phyloP scores from a whole-genome alignment of 2,113 vertebrate genomes.

The Mastomys natalensis region DNA sequence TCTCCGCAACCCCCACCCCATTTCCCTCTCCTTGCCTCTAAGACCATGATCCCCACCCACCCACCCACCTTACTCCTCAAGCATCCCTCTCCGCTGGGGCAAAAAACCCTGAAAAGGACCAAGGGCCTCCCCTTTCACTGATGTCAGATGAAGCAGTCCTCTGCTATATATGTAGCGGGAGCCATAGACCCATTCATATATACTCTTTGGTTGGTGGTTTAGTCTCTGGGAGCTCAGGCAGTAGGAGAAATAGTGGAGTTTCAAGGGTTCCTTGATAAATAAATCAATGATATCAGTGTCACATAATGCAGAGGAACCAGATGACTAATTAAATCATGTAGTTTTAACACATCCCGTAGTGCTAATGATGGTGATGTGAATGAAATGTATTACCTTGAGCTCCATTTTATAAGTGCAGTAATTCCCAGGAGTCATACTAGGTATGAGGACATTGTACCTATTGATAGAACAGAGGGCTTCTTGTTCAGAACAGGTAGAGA shows the following conservation, averaged over 20 bases:
- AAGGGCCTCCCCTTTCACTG: too few species aligned
- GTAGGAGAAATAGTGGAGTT: not conserved
- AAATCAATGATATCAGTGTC: not conserved
- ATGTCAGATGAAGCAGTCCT: too few species aligned
- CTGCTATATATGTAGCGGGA: too few species aligned
- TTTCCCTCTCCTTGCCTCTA: too few species aligned
- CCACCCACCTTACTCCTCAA: too few species aligned
- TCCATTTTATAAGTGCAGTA: not conserved
- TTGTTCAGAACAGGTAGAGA: not conserved
- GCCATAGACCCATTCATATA: too few species aligned
- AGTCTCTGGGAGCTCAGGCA: too few species aligned
- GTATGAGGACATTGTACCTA: not conserved
- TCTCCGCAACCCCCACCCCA: fast-evolving
- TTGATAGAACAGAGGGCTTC: not conserved
- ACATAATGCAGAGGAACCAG: not conserved
- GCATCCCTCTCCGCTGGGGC: too few species aligned
- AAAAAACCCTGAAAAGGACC: too few species aligned
- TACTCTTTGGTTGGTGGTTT: too few species aligned
- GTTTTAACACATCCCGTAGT: not conserved
- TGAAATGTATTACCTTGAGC: fast-evolving
- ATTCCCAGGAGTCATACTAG: not conserved
- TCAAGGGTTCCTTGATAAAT: not conserved
- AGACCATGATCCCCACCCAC: too few species aligned
- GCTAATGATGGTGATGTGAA: not conserved
- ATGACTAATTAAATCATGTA: not conserved